Evolutionary conservation across 30 jellyfish, hydroid and myxozoan genomes (phyloP).

Genomic region (Hydractinia symbiolongicarpus): DNA sequence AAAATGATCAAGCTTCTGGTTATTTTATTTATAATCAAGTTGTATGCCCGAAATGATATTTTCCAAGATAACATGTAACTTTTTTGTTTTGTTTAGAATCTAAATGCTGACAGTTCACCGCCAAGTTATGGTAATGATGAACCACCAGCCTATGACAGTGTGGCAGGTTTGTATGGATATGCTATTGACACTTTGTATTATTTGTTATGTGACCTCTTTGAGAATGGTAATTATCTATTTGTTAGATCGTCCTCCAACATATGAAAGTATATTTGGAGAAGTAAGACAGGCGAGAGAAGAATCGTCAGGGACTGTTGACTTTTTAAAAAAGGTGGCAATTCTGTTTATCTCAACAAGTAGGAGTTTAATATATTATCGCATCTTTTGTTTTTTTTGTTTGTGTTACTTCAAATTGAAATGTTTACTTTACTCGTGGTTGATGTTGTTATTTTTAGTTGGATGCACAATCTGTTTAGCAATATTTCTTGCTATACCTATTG

Average conservation of each 20-base stretch:
- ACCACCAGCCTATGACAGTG: constrained; percentile 32
- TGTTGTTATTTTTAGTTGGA: constrained; percentile 58
- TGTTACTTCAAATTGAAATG: background rate
- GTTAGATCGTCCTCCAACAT: constrained; percentile 75
- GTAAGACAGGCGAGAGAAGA: constrained; percentile 63
- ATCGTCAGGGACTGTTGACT: constrained; percentile 62
- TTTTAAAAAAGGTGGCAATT: constrained; percentile 37
- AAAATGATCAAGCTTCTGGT: no score
- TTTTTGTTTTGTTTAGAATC: no score
- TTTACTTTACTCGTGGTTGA: background rate
- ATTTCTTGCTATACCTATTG: constrained; percentile 78
- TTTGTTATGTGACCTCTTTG: no score
- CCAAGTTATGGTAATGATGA: constrained; percentile 16
- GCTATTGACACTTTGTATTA: background rate
- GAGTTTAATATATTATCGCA: background rate
- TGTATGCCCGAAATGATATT: no score
- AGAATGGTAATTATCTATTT: background rate
- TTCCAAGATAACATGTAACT: no score
- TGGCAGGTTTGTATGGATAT: constrained; percentile 7
- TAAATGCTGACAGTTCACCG: background rate
- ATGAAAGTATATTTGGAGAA: constrained; percentile 84
- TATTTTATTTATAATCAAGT: no score
- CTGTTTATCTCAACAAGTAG: constrained; percentile 68
- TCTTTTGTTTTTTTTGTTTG: background rate
- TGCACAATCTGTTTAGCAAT: constrained; percentile 61